phyloP scores from a whole-genome alignment of 2,113 vertebrate genomes.

The Rhinopomastus cyanomelas region DNA sequence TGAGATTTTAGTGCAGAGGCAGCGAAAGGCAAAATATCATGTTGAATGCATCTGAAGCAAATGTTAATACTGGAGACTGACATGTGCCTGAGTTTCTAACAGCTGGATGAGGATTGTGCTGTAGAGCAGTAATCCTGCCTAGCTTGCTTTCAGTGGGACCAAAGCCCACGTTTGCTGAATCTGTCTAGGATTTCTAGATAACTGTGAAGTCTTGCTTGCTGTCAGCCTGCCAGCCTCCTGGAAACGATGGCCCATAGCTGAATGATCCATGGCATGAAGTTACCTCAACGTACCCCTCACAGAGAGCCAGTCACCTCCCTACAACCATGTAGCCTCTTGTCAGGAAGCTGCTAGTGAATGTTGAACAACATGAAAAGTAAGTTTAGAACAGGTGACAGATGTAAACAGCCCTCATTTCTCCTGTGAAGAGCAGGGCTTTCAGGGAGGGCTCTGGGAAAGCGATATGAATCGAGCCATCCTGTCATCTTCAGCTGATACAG shows the following conservation, averaged over 20 bases:
- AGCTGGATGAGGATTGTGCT: neutral
- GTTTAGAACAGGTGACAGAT: neutral
- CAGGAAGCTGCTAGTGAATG: neutral
- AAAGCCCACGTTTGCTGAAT: neutral
- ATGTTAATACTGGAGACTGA: neutral
- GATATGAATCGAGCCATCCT: neutral
- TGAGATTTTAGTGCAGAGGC: neutral
- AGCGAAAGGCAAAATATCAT: neutral
- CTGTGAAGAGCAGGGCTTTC: neutral
- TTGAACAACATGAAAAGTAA: neutral
- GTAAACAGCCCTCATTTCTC: neutral
- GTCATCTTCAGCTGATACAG: constrained; percentile 17
- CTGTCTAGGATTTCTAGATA: neutral
- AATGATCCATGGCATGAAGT: rapidly evolving
- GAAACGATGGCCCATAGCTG: rapidly evolving
- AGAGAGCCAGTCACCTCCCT: neutral
- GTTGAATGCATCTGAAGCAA: neutral
- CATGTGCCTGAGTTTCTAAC: rapidly evolving
- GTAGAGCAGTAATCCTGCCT: neutral
- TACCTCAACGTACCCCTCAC: neutral
- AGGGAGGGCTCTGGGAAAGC: neutral
- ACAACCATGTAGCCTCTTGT: rapidly evolving
- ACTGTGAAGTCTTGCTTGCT: neutral
- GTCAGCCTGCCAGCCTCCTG: neutral
- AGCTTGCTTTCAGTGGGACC: neutral